A percentile compares a stretch with the other conserved stretches of the same genome.
Evolutionary conservation across 37 sponge, comb jelly and placozoan genomes (phyloP).

Genomic region (Beroe forskalii): DNA sequence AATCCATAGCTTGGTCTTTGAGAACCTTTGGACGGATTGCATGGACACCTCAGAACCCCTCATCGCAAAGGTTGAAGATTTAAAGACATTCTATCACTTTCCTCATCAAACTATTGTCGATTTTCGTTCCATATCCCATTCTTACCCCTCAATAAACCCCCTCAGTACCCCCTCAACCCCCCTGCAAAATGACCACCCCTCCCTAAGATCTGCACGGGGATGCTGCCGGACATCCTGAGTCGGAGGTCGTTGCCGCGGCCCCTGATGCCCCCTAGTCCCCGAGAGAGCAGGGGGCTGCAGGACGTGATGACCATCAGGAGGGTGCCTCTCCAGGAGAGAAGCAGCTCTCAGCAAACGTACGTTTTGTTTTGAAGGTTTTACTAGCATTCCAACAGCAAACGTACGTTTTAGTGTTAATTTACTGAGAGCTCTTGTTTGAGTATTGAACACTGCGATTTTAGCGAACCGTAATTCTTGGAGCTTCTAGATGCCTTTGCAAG

Average conservation of each 20-base stretch:
- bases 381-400: background rate
- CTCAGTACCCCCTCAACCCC: too few relatives aligned
- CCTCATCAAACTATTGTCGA: too few relatives aligned
- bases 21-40: constrained; percentile 28
- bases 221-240: constrained; percentile 47
- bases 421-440: too few relatives aligned
- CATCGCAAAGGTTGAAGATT: background rate
- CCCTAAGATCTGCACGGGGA: constrained; percentile 7
- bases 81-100: too few relatives aligned
- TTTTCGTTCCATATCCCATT: too few relatives aligned
- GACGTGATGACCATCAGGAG: constrained; percentile 59
- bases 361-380: background rate
- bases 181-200: too few relatives aligned
- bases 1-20: constrained; percentile 58
- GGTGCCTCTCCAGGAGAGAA: constrained; percentile 45
- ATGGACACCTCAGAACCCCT: constrained; percentile 52
- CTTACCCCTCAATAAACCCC: too few relatives aligned
- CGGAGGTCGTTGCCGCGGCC: constrained; percentile 24
- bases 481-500: too few relatives aligned
- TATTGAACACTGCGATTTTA: too few relatives aligned
- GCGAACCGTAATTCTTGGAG: too few relatives aligned
- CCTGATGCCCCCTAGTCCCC: background rate
- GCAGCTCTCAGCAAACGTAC: constrained; percentile 48
- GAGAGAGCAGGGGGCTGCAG: background rate
- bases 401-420: background rate